Evolutionary conservation across 2,113 vertebrate species (phyloP).

Genomic region (Forbesichthys papilliferus): DNA sequence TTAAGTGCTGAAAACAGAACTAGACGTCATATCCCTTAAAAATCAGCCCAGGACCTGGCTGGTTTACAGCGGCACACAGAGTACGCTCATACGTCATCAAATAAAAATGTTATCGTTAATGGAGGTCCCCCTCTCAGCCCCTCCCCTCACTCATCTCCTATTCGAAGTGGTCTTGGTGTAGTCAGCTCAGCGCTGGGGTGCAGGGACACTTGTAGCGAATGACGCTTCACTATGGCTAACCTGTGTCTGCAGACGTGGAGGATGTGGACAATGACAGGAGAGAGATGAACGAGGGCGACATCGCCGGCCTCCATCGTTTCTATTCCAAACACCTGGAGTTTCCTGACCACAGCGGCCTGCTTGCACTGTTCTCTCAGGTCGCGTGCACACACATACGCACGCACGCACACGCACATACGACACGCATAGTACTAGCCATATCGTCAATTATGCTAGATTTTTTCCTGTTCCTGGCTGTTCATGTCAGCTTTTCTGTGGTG

Average conservation of each 20-base stretch:
- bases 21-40: no score
- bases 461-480: background rate
- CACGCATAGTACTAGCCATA: background rate
- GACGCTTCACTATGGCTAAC: background rate
- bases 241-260: constrained; percentile 82
- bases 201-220: background rate
- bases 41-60: no score
- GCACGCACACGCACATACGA: constrained; percentile 5
- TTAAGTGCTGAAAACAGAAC: no score
- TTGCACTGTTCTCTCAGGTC: constrained; percentile 92
- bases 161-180: no score
- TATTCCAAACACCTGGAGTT: constrained; percentile 92
- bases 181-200: no score
- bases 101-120: no score
- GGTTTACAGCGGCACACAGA: no score
- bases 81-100: no score
- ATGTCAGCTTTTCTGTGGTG: background rate
- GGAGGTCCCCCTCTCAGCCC: no score
- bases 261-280: constrained; percentile 91
- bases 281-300: constrained; percentile 84
- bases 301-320: constrained; percentile 88
- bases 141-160: no score
- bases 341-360: constrained; percentile 80
- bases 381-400: constrained; percentile 1
- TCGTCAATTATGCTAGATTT: background rate